Percentiles rank a stretch among this genome's conserved stretches.
Conservation (phyloP, 2,797 vertebrate genomes). For the Smutsia gigantea region DNA sequence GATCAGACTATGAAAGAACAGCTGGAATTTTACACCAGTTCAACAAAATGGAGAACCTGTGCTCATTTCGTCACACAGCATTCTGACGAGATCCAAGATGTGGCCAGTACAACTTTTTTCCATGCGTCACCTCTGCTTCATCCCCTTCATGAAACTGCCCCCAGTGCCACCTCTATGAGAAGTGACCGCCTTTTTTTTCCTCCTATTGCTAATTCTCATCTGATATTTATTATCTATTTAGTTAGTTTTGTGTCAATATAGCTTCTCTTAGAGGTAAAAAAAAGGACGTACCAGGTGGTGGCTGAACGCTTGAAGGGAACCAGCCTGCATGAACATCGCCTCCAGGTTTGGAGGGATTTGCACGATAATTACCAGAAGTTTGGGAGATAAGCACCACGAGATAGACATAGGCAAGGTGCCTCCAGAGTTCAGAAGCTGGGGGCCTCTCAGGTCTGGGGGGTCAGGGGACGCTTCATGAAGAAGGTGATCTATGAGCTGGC, state of each 20-base stretch:
- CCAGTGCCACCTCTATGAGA: background rate
- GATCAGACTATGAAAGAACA: constrained; percentile 51
- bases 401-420: background rate
- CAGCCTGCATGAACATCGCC: background rate
- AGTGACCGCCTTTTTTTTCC: background rate
- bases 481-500: background rate
- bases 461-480: background rate
- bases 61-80: background rate
- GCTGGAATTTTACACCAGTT: constrained; percentile 8
- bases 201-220: background rate
- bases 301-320: background rate
- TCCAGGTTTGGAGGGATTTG: background rate
- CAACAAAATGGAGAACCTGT: background rate
- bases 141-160: background rate
- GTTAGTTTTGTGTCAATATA: background rate
- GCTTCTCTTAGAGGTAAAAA: background rate
- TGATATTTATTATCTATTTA: background rate
- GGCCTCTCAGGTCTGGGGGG: background rate
- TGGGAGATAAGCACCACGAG: background rate
- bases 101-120: background rate
- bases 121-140: background rate
- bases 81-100: background rate
- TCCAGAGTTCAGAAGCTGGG: background rate
- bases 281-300: background rate
- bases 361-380: background rate